These are phyloP conservation scores for Tyria jacobaeae DNA, from an alignment of 2,888 invertebrate genomes.

Conservation along the genomic window DNA sequence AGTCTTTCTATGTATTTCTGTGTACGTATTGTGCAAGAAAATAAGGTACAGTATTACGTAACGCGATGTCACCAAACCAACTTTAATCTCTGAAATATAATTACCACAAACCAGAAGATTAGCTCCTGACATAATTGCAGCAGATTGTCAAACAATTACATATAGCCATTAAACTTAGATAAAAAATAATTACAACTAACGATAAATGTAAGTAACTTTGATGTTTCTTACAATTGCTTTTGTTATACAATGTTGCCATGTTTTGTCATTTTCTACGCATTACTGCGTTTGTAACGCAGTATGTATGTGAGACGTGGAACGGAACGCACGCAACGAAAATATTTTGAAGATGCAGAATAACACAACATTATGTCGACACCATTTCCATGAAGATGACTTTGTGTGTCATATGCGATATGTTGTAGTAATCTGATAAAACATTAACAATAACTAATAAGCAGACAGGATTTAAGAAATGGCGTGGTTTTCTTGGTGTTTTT, in stretches of 20 bases:
- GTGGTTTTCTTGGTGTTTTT: background rate
- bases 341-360: background rate
- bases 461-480: too few species aligned
- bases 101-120: conserved; percentile 38
- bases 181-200: conserved; percentile 46
- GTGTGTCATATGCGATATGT: background rate
- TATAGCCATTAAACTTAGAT: conserved; percentile 49
- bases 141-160: conserved; percentile 52
- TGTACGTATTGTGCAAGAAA: background rate
- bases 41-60: conserved; percentile 18
- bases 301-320: background rate
- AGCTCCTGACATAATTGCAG: conserved; percentile 40
- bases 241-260: conserved; percentile 3
- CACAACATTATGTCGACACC: background rate
- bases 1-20: too few species aligned
- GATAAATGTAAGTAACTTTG: conserved; percentile 28
- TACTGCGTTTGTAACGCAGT: background rate
- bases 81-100: conserved; percentile 31
- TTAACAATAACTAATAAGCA: background rate
- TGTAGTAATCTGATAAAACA: background rate
- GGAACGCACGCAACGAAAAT: background rate
- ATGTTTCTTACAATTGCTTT: background rate
- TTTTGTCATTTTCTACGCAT: background rate
- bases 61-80: conserved; percentile 34
- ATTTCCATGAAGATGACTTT: too few species aligned